A percentile compares a stretch with the other conserved stretches of the same genome.
phyloP scores from a whole-genome alignment of 2,797 vertebrate genomes.

The Avahi laniger region DNA sequence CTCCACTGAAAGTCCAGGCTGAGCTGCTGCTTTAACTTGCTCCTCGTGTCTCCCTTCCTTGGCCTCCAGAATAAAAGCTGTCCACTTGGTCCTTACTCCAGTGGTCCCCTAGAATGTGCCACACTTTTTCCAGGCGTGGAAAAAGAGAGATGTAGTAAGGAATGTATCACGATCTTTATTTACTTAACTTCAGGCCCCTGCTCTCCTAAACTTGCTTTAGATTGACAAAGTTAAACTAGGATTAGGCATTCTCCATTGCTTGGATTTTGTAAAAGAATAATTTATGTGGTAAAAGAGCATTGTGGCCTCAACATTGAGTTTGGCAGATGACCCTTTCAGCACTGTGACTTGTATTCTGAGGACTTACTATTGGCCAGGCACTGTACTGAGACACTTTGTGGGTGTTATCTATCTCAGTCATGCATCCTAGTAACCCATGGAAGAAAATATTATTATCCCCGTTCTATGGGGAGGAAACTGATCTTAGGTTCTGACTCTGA shows the following conservation, averaged over 20 bases:
- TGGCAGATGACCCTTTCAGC: not conserved
- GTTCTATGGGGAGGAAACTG: not conserved
- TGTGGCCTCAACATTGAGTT: not conserved
- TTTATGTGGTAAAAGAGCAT: not conserved
- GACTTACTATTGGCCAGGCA: not conserved
- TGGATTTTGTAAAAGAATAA: not conserved
- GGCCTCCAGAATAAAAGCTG: not conserved
- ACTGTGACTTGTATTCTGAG: not conserved
- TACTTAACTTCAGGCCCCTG: not conserved
- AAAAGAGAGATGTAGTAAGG: not conserved
- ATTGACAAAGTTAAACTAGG: not conserved
- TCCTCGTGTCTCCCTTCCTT: not conserved
- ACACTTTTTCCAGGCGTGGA: not conserved
- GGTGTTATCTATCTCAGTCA: not conserved
- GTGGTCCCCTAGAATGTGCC: not conserved
- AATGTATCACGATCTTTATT: not conserved
- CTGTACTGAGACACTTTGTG: too few species aligned
- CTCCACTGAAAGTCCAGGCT: not conserved
- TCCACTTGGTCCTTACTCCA: not conserved
- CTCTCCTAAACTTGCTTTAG: not conserved
- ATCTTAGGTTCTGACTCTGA: not conserved
- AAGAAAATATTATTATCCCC: not conserved
- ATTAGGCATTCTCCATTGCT: not conserved
- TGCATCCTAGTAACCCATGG: not conserved
- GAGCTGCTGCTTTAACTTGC: not conserved